Base-by-base conservation (phyloP, 1,140 invertebrate species). In the Bombyx mandarina region DNA sequence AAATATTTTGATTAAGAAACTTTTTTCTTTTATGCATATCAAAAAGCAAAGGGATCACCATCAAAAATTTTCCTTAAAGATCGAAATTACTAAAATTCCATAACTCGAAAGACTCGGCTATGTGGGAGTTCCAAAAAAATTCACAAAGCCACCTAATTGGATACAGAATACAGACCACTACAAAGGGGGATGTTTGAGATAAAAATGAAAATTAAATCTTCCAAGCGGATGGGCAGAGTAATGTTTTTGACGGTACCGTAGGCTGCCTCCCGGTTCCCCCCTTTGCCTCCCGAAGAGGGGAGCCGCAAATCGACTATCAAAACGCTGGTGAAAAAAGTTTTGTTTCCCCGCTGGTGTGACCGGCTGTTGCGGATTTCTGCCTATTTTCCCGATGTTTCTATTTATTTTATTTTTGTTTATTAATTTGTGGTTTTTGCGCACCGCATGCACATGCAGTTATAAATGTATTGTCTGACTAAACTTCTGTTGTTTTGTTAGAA, bases 171-270 rank as follows among this genome's bases (percentile, higher is more conserved):
- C 73, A 82, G 76, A 86, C 82, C 81, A 80, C 82, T 86, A 86
- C 83, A 86, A 86, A 84, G 78, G 75, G 77, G 82, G 79, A 81
- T 82, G 81, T 81, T 86, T 84, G 74, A 86, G 83, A 86, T 86
- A 86, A 86, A 86, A 86, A 86, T 86, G 81, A 86, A 86, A 86
- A 86, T 86, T 86, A 86, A 86, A 84, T 86, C 83, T 86, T 86
- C 83, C 81, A 73, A 65, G 63, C 74, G 83, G 83, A 83, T 84
- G 82, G 69, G 78, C 81, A 83, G 75, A 80, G 82, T 82, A 84
- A 83, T 83, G 83, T 86, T 85, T 85, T 82, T 85, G 83, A 84
- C 83, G 83, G 79, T 82, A 71, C 68, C 72, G 75, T 66, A 73
- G 75, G 77, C 77, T 69, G 68, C 65, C 50, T 51, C 47, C 8